Evolutionary conservation across 2,888 invertebrate genomes (phyloP).

Genomic region (Conops quadrifasciatus): DNA sequence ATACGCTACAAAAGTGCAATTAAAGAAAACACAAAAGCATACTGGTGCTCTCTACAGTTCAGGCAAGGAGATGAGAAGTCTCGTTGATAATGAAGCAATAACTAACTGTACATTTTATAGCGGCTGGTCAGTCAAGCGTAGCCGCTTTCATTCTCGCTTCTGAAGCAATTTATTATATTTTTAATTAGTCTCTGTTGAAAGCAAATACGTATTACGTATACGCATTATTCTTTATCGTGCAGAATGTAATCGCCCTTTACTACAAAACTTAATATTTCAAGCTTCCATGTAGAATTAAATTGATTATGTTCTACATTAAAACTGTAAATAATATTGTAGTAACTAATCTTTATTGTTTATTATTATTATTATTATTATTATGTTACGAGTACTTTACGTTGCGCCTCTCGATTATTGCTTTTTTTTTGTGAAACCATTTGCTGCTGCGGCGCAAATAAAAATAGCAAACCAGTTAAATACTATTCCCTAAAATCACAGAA

Average conservation of each 20-base stretch:
- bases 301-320: not conserved
- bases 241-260: not conserved
- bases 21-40: not conserved
- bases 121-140: too few relatives aligned
- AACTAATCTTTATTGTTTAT: not conserved
- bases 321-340: constrained; percentile 15
- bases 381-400: too few relatives aligned
- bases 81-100: too few relatives aligned
- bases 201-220: not conserved
- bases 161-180: not conserved
- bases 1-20: not conserved
- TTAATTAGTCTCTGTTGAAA: not conserved
- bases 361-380: constrained; percentile 3
- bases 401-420: too few relatives aligned
- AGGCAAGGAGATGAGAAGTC: not conserved
- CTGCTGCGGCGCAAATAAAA: too few relatives aligned
- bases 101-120: too few relatives aligned
- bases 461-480: too few relatives aligned
- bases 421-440: too few relatives aligned
- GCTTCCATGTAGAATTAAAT: not conserved
- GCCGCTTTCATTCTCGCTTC: too few relatives aligned
- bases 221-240: not conserved
- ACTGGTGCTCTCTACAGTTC: constrained; percentile 10
- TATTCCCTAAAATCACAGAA: too few relatives aligned
- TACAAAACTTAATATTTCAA: not conserved